Conservation (phyloP, 1,140 invertebrate genomes). For the Mercenaria mercenaria region DNA sequence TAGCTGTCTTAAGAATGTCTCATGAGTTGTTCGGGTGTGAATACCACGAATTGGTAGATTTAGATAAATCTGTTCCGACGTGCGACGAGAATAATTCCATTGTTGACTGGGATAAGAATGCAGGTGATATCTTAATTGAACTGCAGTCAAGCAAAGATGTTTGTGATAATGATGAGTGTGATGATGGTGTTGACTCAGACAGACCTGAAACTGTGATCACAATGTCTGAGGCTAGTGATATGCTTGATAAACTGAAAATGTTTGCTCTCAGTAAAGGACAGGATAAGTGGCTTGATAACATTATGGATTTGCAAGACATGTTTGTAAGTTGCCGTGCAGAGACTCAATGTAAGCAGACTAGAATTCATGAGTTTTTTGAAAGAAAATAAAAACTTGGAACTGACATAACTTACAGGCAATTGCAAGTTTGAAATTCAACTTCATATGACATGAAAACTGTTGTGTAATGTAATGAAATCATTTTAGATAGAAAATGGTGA, state of each 20-base stretch:
- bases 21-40: neutral
- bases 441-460: no score
- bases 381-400: no score
- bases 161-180: neutral
- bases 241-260: neutral
- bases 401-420: no score
- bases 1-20: neutral
- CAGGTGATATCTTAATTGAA: neutral
- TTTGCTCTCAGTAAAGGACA: neutral
- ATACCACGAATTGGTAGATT: neutral
- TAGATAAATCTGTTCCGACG: neutral
- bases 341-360: neutral
- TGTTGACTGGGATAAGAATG: neutral
- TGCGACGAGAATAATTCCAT: neutral
- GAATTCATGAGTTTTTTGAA: neutral
- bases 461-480: no score
- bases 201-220: neutral
- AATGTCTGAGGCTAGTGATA: neutral
- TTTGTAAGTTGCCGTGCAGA: neutral
- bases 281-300: neutral
- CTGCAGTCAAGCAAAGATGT: no score
- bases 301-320: neutral
- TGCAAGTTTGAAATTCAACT: no score
- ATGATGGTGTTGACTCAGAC: no score
- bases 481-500: no score